Base-by-base conservation (phyloP, 2,113 vertebrate species). In the Apaloderma vittatum region DNA sequence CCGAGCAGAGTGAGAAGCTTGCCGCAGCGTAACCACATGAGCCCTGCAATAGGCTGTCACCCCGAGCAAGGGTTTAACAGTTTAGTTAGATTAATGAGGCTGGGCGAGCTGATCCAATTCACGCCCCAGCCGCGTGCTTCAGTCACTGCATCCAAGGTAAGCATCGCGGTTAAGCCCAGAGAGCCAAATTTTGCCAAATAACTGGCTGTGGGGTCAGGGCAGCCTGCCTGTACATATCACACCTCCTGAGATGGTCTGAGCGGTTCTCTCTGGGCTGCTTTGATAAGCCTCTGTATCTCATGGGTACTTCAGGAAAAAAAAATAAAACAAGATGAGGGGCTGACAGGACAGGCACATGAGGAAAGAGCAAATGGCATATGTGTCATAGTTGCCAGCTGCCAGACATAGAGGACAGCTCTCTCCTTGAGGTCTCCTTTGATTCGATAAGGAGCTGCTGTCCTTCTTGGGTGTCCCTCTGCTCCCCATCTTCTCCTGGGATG, bases 111-210 rank as follows among this genome's bases (percentile, higher is more conserved):
- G 2, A 49, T 8, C 17, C 0, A 0, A 34, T 73, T 72, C 82
- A 61, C 0, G 0, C 49, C 45, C 37, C 46, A 58, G 79, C 55
- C 0, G 0, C 6, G 36, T 29, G 18, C 67, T 68, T 91, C 51
- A 15, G 59, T 36, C 59, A 48, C 18, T 19, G 34, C n/a, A 65
- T 77, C 30, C 23, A 8, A 19, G 51, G 62, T 48, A 32, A 72
- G 37, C 62, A 61, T 9, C 58, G 8, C 0, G 0, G 51, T 77
- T 54, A 71, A 81, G 51, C 2, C 51, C 43, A 40, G 0, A 13
- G 32, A 29, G 61, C 32, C 73, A 48, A 46, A 90, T 74, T 89
- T 81, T 71, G 52, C 68, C 51, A 63, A 40, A 30, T 52, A 27
- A 81, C 48, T 85, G n/a, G 46, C 34, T 43, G 57, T 1, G 20